Conservation (phyloP, 2,113 vertebrate species). For the Pholis gunnellus region DNA sequence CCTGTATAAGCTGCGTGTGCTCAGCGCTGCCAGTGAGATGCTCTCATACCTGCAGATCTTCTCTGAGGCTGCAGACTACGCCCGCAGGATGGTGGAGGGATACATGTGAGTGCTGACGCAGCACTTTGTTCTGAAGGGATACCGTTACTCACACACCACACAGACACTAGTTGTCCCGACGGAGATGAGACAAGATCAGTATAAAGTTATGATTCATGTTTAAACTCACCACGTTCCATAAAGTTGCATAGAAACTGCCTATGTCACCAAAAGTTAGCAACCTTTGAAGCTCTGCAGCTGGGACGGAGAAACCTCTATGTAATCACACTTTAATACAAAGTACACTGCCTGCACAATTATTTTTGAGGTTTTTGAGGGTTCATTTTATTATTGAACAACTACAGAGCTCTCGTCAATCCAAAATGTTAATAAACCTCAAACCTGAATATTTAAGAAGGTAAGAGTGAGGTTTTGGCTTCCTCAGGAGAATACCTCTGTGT, state of each 20-base stretch:
- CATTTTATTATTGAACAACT: too few relatives aligned
- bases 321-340: background rate
- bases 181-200: background rate
- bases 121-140: background rate
- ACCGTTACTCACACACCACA: background rate
- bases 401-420: too few relatives aligned
- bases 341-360: too few relatives aligned
- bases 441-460: too few relatives aligned
- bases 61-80: constrained; percentile 87
- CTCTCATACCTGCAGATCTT: constrained; percentile 90
- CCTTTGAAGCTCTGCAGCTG: background rate
- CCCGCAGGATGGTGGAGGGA: constrained; percentile 91
- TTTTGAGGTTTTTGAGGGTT: too few relatives aligned
- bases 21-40: constrained; percentile 89
- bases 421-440: too few relatives aligned
- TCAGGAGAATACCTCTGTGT: too few relatives aligned
- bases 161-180: background rate
- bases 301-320: background rate
- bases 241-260: background rate
- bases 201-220: background rate
- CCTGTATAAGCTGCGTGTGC: constrained; percentile 86
- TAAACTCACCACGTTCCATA: background rate
- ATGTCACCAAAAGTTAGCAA: background rate
- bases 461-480: too few relatives aligned
- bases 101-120: constrained; percentile 86